These are phyloP conservation scores for Rapana venosa DNA, from an alignment of 2,888 invertebrate species.

Conservation along the genomic window DNA sequence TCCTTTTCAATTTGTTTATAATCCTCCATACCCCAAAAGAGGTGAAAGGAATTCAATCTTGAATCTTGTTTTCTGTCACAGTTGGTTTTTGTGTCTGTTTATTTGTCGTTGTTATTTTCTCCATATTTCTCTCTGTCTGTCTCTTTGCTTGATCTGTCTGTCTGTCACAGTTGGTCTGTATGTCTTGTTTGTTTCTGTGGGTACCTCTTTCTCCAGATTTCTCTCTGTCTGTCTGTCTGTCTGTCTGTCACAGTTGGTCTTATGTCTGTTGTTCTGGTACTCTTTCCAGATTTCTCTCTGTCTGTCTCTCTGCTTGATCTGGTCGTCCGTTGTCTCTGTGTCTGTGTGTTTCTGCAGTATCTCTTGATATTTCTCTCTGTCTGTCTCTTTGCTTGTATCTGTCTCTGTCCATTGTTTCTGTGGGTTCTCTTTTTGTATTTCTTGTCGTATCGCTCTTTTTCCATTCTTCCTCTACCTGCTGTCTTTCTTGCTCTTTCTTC, in stretches of 20 bases:
- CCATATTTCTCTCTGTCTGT: not conserved
- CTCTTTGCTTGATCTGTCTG: not conserved
- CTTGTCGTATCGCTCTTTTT: not conserved
- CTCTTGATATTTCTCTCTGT: not conserved
- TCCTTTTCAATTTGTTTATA: too few species aligned
- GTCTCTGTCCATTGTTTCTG: too few species aligned
- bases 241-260: not conserved
- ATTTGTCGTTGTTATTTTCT: not conserved
- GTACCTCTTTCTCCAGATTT: not conserved
- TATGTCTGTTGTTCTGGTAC: not conserved
- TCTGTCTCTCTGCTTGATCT: not conserved
- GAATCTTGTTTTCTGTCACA: too few species aligned
- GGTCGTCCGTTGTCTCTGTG: not conserved
- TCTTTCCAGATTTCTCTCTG: not conserved
- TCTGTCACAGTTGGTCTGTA: not conserved
- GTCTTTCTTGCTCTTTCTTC: not conserved
- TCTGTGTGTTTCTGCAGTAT: not conserved
- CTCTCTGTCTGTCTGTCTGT: not conserved
- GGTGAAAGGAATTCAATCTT: too few species aligned
- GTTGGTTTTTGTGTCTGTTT: too few species aligned
- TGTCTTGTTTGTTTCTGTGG: not conserved
- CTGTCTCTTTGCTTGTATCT: not conserved
- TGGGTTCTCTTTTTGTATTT: too few species aligned
- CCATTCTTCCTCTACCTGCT: not conserved
- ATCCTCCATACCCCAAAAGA: too few species aligned